Evolutionary conservation across 2,888 invertebrate species (phyloP).

Genomic region (Coenonympha arcania): DNA sequence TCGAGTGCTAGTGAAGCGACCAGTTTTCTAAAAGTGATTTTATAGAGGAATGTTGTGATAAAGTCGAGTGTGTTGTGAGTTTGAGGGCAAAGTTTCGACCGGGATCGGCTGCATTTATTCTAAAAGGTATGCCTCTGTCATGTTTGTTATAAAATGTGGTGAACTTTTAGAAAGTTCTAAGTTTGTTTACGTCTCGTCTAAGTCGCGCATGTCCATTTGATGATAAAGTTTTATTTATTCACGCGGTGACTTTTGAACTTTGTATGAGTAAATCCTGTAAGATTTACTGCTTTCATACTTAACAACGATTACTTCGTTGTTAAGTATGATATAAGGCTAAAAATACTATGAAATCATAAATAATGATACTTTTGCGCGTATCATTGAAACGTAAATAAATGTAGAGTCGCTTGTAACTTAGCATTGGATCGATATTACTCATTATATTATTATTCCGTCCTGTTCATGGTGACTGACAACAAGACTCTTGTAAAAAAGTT

Average conservation of each 20-base stretch:
- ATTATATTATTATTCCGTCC: slow-evolving; percentile 15
- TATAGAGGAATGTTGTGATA: slow-evolving; percentile 64
- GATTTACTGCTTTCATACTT: neutral
- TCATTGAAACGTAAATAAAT: neutral
- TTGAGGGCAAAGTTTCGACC: slow-evolving; percentile 43
- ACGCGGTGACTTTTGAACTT: slow-evolving; percentile 22
- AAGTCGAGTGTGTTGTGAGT: slow-evolving; percentile 62
- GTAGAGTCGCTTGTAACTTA: neutral
- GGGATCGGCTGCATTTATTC: slow-evolving; percentile 40
- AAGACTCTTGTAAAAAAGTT: slow-evolving; percentile 5
- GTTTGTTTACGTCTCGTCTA: slow-evolving; percentile 61
- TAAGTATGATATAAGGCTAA: neutral
- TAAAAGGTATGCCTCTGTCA: slow-evolving; percentile 47
- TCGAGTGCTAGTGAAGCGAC: slow-evolving; percentile 57
- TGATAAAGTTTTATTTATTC: slow-evolving; percentile 32
- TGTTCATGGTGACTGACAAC: slow-evolving; percentile 1
- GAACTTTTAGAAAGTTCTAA: slow-evolving; percentile 52
- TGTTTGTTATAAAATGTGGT: slow-evolving; percentile 29
- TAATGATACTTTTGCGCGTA: neutral
- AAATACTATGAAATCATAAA: neutral
- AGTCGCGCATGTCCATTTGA: slow-evolving; percentile 61
- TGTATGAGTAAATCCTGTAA: neutral
- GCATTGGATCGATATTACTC: slow-evolving; percentile 10
- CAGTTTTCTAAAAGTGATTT: slow-evolving; percentile 63
- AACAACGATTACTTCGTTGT: too few relatives aligned